Conservation (phyloP, 2,797 vertebrate genomes). For the Lutra lutra region DNA sequence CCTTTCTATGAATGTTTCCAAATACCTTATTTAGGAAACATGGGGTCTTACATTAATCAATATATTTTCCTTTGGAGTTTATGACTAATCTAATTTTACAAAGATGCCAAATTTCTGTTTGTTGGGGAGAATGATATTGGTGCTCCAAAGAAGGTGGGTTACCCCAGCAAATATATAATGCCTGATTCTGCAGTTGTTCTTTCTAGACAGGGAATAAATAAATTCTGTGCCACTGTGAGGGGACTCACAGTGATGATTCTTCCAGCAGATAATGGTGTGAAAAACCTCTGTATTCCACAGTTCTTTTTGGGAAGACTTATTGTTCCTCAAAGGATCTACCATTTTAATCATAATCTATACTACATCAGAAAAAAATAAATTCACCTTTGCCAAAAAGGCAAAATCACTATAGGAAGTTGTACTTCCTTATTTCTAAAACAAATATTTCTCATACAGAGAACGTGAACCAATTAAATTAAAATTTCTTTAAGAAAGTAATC, state of each 20-base stretch:
- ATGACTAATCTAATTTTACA: slow-evolving; percentile 29
- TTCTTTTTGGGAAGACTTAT: not conserved
- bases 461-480: slow-evolving; percentile 30
- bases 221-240: not conserved
- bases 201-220: not conserved
- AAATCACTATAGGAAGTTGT: slow-evolving; percentile 40
- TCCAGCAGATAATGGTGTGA: not conserved
- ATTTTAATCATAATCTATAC: slow-evolving; percentile 29
- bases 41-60: not conserved
- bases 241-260: not conserved
- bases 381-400: slow-evolving; percentile 48
- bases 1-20: slow-evolving; percentile 9
- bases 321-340: not conserved
- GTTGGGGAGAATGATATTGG: not conserved
- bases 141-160: not conserved
- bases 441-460: not conserved
- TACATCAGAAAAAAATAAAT: slow-evolving; percentile 14
- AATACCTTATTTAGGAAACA: slow-evolving; percentile 16
- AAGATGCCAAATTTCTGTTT: not conserved
- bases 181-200: not conserved
- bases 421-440: slow-evolving; percentile 54
- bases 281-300: not conserved
- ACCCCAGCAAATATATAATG: not conserved
- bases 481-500: slow-evolving; percentile 27
- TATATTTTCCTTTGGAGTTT: slow-evolving; percentile 9